Percentiles rank a stretch among this genome's conserved stretches.
These are phyloP conservation scores for Pitta sordida DNA, from an alignment of 2,113 vertebrate genomes.

Conservation along the genomic window DNA sequence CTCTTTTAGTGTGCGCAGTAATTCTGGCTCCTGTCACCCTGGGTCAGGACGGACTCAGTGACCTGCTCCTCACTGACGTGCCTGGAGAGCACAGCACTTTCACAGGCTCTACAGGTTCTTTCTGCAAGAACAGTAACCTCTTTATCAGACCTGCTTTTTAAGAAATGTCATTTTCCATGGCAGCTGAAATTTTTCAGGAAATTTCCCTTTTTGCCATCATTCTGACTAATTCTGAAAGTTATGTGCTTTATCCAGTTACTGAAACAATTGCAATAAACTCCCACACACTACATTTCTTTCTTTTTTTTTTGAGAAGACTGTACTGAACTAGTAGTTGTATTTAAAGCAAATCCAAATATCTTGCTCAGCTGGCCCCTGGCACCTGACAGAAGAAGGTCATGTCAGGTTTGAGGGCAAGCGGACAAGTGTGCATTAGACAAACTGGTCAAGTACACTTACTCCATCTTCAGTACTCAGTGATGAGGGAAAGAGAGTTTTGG, in stretches of 20 bases:
- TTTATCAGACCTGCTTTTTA: neutral
- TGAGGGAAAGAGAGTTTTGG: neutral
- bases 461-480: fast-evolving
- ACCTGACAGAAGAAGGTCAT: neutral
- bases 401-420: neutral
- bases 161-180: neutral
- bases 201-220: neutral
- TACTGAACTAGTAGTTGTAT: neutral
- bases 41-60: neutral
- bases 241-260: neutral
- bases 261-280: neutral
- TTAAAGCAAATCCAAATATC: neutral
- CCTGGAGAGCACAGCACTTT: fast-evolving
- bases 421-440: neutral
- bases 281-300: neutral
- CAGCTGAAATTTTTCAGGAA: neutral
- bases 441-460: neutral
- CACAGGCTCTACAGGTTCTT: neutral
- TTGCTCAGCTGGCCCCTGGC: neutral
- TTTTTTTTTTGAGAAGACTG: neutral
- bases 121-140: neutral
- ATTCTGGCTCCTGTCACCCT: neutral
- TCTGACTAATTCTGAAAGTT: neutral
- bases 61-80: neutral
- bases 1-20: neutral